Base-by-base conservation (phyloP, 2,113 vertebrate species). In the Lepisosteus osseus region DNA sequence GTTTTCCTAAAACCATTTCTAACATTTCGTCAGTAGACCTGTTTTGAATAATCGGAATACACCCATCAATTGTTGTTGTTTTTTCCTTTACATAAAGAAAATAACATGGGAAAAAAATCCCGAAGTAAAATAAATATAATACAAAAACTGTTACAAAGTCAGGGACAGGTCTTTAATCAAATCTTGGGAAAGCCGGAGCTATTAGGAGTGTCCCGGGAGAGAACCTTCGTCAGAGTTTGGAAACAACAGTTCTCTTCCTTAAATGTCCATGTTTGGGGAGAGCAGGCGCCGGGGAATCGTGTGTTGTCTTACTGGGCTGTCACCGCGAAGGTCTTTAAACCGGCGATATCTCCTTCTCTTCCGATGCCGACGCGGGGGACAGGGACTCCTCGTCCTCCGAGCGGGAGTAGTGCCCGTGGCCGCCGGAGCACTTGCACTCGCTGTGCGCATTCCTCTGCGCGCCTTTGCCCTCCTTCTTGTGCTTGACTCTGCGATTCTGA, bases 391-490 rank as follows among this genome's bases (percentile, higher is more conserved):
- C 97, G 40, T 98, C 97, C 83, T 99, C 97, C 0, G 97, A 99
- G 45, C 97, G 85, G 13, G 95, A 84, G 54, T 95, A 98, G 66
- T 95, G 96, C 47, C 92, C 93, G 81, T 95, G 95, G 70, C 84
- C 77, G 11, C 84, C 87, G 11, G 92, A 77, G 90, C 97, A 98
- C 83, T 95, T 98, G 89, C 97, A 98, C 41, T 92, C 89, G 40
- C 89, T 82, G 79, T 96, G 97, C 41, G 88, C 83, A 83, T 90
- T 95, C 74, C 97, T 88, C 72, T 94, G 96, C 1, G 93, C 86
- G 59, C 95, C 93, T 76, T 99, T 98, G 66, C 96, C 95, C 79
- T 98, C 97, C 74, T 99, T 99, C 91, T 99, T 99, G 91, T 99
- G 97, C 77, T 99, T 99, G 74, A 99, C 97, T 3, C 97, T 86